phyloP scores from a whole-genome alignment of 2,797 vertebrate species.

The Diplodus sargus region DNA sequence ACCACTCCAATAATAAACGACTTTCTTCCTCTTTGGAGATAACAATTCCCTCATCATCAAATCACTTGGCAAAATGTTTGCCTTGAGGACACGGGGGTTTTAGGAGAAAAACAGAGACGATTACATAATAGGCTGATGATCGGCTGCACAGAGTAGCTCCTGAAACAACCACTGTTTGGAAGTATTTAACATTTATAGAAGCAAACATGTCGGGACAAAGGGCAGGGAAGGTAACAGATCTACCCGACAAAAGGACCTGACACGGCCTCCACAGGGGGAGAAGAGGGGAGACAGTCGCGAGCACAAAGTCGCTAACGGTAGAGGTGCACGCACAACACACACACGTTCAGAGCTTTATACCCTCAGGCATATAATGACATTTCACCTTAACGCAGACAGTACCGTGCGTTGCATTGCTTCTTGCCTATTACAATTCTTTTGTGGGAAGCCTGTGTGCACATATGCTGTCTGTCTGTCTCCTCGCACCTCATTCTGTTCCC shows the following conservation, averaged over 20 bases:
- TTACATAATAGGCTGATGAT: slow-evolving; percentile 57
- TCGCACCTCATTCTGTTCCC: slow-evolving; percentile 32
- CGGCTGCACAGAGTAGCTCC: slow-evolving; percentile 22
- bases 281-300: slow-evolving; percentile 30
- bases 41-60: slow-evolving; percentile 15
- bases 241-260: slow-evolving; percentile 62
- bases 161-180: slow-evolving; percentile 44
- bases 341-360: slow-evolving; percentile 39
- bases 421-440: slow-evolving; percentile 29
- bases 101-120: slow-evolving; percentile 23
- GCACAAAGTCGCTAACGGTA: slow-evolving; percentile 27
- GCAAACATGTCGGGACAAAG: slow-evolving; percentile 67
- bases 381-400: slow-evolving; percentile 62
- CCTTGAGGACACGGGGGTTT: slow-evolving; percentile 25
- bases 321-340: slow-evolving; percentile 22
- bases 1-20: not conserved
- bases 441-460: slow-evolving; percentile 19
- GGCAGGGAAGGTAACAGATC: slow-evolving; percentile 61
- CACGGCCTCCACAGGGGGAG: slow-evolving; percentile 43
- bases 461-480: slow-evolving; percentile 36
- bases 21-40: not conserved
- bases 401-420: slow-evolving; percentile 11
- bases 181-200: slow-evolving; percentile 59
- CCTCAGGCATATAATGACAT: slow-evolving; percentile 68
- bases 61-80: slow-evolving; percentile 40